Evolutionary conservation across 2,797 vertebrate genomes (phyloP).

Genomic region (Octomys mimax): DNA sequence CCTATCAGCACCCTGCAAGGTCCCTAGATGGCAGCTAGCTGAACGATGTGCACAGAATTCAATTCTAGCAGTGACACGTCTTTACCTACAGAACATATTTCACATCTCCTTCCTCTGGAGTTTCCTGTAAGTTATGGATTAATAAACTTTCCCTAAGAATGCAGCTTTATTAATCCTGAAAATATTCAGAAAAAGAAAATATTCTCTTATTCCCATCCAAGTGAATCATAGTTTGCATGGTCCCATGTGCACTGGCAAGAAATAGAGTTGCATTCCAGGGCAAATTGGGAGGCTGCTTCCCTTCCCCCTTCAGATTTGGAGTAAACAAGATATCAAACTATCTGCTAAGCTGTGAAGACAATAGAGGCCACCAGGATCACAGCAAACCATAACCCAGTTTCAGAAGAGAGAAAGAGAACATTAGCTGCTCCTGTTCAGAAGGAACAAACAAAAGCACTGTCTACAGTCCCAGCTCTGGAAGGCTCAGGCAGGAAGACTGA

Average conservation of each 20-base stretch:
- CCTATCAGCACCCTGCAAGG: neutral
- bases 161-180: conserved; percentile 78
- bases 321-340: conserved; percentile 19
- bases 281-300: conserved; percentile 17
- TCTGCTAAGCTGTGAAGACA: neutral
- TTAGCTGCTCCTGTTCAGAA: neutral
- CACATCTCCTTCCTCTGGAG: conserved; percentile 73
- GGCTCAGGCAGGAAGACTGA: neutral
- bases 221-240: conserved; percentile 69
- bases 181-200: conserved; percentile 71
- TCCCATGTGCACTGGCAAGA: neutral
- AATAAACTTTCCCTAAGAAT: conserved; percentile 80
- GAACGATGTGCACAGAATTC: conserved; percentile 14
- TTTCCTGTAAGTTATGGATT: conserved; percentile 82
- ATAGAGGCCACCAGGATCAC: neutral
- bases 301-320: neutral
- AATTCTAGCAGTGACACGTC: conserved; percentile 35
- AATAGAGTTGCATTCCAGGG: conserved; percentile 62
- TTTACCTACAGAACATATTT: conserved; percentile 56
- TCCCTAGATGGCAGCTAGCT: neutral
- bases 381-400: neutral
- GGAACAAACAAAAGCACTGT: neutral
- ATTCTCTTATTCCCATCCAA: conserved; percentile 58
- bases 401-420: neutral
- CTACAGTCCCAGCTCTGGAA: neutral